Base-by-base conservation (phyloP, 1,140 invertebrate genomes). In the Drosophila jambulina region DNA sequence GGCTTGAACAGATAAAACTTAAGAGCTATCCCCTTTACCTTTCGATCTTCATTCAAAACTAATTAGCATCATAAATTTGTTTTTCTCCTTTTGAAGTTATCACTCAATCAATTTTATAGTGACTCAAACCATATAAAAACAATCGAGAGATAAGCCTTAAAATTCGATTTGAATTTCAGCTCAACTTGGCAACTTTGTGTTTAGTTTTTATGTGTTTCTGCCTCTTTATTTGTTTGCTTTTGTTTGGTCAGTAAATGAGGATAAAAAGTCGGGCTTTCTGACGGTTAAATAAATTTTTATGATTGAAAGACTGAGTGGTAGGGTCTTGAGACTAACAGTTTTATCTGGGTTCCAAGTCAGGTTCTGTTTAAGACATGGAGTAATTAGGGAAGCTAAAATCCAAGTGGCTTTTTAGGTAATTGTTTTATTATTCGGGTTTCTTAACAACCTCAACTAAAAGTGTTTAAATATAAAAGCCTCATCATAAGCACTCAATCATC, bases 61-160 rank as follows among this genome's bases (percentile, higher is more conserved):
- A 81, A 87, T 87, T 84, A 71, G 64, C 80, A 75, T 70, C 59
- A 72, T 84, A 75, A 67, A 78, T 67, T 63, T 43, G 56, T 56
- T 57, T 58, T 38, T 21, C 19, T 38, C 32, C 36, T 67, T 54
- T 64, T 68, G 45, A 59, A 75, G 72, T 78, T 80, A 84, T 78
- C 84, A 81, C 77, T 84, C 79, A 80, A 87, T 87, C 77, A 81
- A 64, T 71, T 83, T 78, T 62, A 80, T 85, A 48, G 51, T 46
- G 54, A 57, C 53, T 72, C 51, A 38, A 56, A 40, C 36, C 51
- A 56, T 62, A 64, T 53, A 70, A 69, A 75, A 42, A 68, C 48
- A 68, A 70, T 68, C 68, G 40, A 43, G 25, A 61, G 60, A 48
- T 19, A 49, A 51, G 40, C 40, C 29, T 15, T 27, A 59, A 23